phyloP scores from a whole-genome alignment of 2,113 vertebrate species.

The Chamaetylas fuelleborni region DNA sequence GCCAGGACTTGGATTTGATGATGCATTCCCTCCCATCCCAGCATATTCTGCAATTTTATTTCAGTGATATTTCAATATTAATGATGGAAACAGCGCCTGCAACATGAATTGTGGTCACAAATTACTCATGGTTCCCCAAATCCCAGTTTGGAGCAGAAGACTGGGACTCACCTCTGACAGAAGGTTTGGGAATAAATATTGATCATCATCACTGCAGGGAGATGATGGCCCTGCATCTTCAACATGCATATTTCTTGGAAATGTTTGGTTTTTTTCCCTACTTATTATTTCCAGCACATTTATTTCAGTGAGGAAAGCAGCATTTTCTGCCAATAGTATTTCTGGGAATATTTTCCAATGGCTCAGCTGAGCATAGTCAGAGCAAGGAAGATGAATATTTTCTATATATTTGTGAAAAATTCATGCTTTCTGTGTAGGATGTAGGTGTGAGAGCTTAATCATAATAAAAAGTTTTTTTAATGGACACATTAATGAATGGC shows the following conservation, averaged over 20 bases:
- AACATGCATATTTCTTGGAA: neutral
- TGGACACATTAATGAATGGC: neutral
- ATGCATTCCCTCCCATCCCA: neutral
- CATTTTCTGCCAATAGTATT: neutral
- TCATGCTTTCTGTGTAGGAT: neutral
- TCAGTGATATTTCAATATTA: neutral
- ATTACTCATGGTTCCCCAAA: fast-evolving
- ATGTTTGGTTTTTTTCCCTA: neutral
- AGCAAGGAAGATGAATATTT: neutral
- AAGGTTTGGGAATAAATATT: neutral
- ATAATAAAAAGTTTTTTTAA: neutral
- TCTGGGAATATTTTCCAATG: neutral
- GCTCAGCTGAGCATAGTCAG: neutral
- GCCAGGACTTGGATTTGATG: too few relatives aligned
- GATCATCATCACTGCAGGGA: neutral
- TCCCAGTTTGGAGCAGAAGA: neutral
- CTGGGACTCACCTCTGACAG: neutral
- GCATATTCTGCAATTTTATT: neutral
- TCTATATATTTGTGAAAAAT: neutral
- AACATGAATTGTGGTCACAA: neutral
- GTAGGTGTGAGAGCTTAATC: neutral
- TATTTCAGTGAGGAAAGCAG: neutral
- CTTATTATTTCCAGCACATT: neutral
- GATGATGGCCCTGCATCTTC: neutral
- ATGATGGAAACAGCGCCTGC: neutral